Base-by-base conservation (phyloP, 2,888 invertebrate species). In the Trichogramma evanescens region DNA sequence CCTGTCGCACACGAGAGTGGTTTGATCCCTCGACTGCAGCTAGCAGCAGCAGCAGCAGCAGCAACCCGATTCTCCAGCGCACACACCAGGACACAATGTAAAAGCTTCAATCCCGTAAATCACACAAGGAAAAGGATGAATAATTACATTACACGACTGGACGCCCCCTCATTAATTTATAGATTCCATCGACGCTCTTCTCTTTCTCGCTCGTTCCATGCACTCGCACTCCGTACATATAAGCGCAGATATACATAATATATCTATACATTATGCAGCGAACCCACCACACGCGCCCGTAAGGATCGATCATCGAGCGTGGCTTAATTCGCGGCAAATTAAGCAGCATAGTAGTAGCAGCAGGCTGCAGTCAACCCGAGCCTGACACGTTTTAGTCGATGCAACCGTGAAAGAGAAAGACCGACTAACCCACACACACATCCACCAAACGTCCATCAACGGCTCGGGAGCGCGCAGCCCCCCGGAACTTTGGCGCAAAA, bases 241-340 rank as follows among this genome's bases (percentile, higher is more conserved):
- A 2, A 26, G 26, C 26, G 3, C 26, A 26, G 26, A 26, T 26
- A 26, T 26, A 26, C 26, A 26, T 26, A 26, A 26, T 26, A 26
- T 26, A 26, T 26, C 26, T 26, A 26, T 26, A 26, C 26, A 26
- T 26, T 26, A 26, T 26, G 26, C 26, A 26, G 26, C 50, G 43
- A 54, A 50, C 50, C 9, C 40, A 50, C 7, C 40, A 38, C 26
- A n/a, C 45, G 53, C 44, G 52, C 48, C 38, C 49, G 49, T 49
- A 58, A 61, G 61, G n/a, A 58, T 61, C 61, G 58, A 63, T 63
- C 55, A 63, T 48, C 63, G 10, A 54, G 39, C 44, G 58, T 50
- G 41, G 58, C 53, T 61, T 63, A 60, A 63, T 63, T 58, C 60
- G 52, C 45, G 51, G 55, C 50, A 58, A 63, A 63, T 63, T 63